phyloP scores from a whole-genome alignment of 2,888 invertebrate species.

The Ectobius pallidus region DNA sequence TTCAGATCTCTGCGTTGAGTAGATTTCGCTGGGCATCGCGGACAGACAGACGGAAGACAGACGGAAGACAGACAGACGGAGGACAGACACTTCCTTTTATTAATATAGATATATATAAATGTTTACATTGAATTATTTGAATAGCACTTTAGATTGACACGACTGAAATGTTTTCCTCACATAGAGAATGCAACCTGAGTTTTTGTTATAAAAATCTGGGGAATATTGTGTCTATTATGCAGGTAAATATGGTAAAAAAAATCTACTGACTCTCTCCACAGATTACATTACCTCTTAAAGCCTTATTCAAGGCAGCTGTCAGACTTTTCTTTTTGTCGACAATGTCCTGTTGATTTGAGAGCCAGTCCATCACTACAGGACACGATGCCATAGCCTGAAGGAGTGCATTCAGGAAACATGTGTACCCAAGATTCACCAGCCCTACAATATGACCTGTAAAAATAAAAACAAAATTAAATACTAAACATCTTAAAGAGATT shows the following conservation, averaged over 20 bases:
- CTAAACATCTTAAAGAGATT: background rate
- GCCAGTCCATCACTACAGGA: conserved; percentile 83
- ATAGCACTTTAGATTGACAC: too few species aligned
- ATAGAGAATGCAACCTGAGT: too few species aligned
- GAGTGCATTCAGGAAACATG: conserved; percentile 91
- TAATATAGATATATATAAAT: too few species aligned
- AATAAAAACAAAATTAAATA: conserved; percentile 15
- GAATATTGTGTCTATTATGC: too few species aligned
- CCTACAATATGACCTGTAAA: conserved; percentile 76
- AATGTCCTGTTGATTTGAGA: conserved; percentile 51
- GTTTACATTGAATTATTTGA: too few species aligned
- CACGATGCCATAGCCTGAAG: conserved; percentile 90
- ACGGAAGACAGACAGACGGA: too few species aligned
- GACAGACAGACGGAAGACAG: too few species aligned
- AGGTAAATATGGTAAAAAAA: background rate
- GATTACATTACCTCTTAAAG: conserved; percentile 68
- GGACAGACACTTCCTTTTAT: too few species aligned
- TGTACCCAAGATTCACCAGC: conserved; percentile 87
- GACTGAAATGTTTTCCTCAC: too few species aligned
- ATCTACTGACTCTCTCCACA: background rate
- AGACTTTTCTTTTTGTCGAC: background rate
- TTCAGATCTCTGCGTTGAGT: too few species aligned
- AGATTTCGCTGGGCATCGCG: too few species aligned
- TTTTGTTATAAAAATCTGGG: too few species aligned
- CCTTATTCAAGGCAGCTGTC: conserved; percentile 74